Conservation (phyloP, 2,113 vertebrate genomes). For the Mastomys coucha region DNA sequence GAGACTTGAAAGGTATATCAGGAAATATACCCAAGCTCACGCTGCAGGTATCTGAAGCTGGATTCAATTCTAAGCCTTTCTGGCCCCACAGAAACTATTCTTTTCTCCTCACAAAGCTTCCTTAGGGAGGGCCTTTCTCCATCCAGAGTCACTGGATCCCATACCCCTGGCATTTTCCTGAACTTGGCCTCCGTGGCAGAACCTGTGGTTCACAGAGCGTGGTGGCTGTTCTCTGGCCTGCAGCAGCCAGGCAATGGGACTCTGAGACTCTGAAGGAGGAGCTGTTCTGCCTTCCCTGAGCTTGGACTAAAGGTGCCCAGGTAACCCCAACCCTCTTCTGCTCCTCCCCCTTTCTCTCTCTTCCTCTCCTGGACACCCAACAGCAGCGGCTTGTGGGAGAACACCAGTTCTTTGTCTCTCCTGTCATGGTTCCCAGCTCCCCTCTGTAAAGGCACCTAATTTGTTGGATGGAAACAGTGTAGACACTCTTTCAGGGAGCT, state of each 20-base stretch:
- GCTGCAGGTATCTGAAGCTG: neutral
- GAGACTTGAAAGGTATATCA: neutral
- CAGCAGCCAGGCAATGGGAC: neutral
- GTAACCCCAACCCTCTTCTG: accelerated
- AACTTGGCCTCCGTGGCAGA: neutral
- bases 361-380: neutral
- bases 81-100: neutral
- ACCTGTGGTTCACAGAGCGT: neutral
- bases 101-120: neutral
- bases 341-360: neutral
- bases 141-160: no score
- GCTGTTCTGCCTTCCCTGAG: neutral
- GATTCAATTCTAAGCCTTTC: neutral
- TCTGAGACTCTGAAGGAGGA: neutral
- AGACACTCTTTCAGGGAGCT: neutral
- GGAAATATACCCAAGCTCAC: neutral
- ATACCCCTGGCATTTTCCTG: neutral
- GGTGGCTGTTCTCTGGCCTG: neutral
- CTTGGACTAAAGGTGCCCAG: neutral
- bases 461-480: neutral
- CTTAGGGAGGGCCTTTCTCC: neutral
- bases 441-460: neutral
- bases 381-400: neutral
- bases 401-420: neutral
- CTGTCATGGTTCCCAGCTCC: neutral